Conservation (phyloP, 2,797 vertebrate genomes). For the Gymnodraco acuticeps region DNA sequence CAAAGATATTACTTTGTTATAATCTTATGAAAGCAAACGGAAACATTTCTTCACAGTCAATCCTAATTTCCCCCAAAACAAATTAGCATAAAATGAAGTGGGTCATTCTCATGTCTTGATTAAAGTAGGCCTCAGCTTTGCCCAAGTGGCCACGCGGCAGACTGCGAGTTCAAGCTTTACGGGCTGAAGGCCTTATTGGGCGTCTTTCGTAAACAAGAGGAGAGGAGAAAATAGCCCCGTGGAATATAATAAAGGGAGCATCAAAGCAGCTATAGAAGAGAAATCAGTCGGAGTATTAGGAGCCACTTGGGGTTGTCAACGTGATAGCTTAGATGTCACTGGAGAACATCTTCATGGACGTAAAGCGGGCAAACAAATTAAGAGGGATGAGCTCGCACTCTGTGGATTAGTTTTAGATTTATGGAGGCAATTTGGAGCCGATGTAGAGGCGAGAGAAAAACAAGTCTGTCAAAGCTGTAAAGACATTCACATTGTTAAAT, state of each 20-base stretch:
- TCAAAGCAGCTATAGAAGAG: slow-evolving; percentile 68
- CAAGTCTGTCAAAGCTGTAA: slow-evolving; percentile 56
- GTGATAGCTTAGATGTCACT: slow-evolving; percentile 82
- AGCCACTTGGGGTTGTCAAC: slow-evolving; percentile 79
- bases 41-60: slow-evolving; percentile 43
- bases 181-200: slow-evolving; percentile 51
- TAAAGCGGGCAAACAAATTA: slow-evolving; percentile 81
- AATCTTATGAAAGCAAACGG: slow-evolving; percentile 42
- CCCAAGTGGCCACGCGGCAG: slow-evolving; percentile 69
- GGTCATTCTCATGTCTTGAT: slow-evolving; percentile 73
- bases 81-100: slow-evolving; percentile 74
- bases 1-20: slow-evolving; percentile 54
- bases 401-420: slow-evolving; percentile 82
- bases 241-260: slow-evolving; percentile 70
- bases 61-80: slow-evolving; percentile 41
- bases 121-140: slow-evolving; percentile 72
- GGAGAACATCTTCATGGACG: slow-evolving; percentile 76
- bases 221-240: slow-evolving; percentile 49
- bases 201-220: slow-evolving; percentile 68
- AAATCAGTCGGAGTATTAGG: slow-evolving; percentile 75
- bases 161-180: slow-evolving; percentile 65
- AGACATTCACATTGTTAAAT: slow-evolving; percentile 6
- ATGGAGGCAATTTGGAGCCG: slow-evolving; percentile 55
- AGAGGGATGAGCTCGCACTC: slow-evolving; percentile 79
- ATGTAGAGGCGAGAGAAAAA: slow-evolving; percentile 41